A percentile compares a stretch with the other conserved stretches of the same genome.
These are phyloP conservation scores for Peromyscus leucopus DNA, from an alignment of 2,113 vertebrate species.

Conservation along the genomic window DNA sequence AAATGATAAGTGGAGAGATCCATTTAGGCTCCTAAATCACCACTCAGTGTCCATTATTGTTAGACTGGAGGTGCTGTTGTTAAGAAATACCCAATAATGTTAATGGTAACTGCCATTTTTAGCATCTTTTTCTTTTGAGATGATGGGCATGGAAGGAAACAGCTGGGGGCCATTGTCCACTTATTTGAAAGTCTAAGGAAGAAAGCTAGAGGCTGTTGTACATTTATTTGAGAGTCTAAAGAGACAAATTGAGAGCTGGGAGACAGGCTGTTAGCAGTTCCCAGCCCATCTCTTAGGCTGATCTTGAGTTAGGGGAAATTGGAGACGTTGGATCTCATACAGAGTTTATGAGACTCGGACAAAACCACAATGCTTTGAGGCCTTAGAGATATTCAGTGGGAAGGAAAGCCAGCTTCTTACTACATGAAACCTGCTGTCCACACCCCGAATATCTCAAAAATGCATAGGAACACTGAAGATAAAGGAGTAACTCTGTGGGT, in stretches of 20 bases:
- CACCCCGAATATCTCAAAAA: background rate
- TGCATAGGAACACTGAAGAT: background rate
- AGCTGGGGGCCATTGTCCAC: no score
- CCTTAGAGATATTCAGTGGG: background rate
- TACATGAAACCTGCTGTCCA: background rate
- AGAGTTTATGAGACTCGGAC: background rate
- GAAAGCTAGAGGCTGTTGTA: no score
- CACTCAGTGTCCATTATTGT: background rate
- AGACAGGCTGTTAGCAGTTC: background rate
- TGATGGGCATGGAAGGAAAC: background rate
- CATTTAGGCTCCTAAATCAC: background rate
- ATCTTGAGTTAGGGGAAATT: background rate
- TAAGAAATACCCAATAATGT: slow-evolving; percentile 2
- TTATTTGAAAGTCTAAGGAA: background rate
- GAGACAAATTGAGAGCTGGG: background rate
- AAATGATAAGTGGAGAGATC: slow-evolving; percentile 45
- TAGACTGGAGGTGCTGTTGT: background rate
- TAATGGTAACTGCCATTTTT: slow-evolving; percentile 1
- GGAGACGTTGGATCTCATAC: slow-evolving; percentile 33
- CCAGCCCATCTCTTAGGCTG: background rate
- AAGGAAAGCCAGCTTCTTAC: background rate
- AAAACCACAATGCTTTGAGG: background rate
- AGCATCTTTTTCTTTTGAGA: background rate
- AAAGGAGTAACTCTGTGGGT: background rate
- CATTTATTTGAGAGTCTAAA: background rate